phyloP scores from a whole-genome alignment of 2,797 vertebrate species.

The Numenius phaeopus region DNA sequence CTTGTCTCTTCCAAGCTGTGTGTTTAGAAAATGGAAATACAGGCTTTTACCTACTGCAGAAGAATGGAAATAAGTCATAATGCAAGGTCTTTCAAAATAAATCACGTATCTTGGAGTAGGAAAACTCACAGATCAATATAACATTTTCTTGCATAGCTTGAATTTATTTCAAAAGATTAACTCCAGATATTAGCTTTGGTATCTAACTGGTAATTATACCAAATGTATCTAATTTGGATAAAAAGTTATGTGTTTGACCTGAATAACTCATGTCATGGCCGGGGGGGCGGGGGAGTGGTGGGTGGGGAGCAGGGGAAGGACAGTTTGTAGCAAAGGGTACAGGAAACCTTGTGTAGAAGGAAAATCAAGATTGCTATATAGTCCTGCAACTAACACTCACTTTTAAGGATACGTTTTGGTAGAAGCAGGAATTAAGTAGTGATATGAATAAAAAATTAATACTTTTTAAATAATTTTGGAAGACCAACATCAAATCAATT shows the following conservation, averaged over 20 bases:
- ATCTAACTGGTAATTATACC: background rate
- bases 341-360: background rate
- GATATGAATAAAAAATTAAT: background rate
- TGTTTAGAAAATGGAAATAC: background rate
- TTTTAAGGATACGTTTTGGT: background rate
- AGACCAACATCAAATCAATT: background rate
- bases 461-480: background rate
- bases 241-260: background rate
- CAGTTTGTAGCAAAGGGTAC: background rate
- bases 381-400: background rate
- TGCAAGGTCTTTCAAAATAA: background rate
- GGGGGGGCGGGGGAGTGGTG: no score
- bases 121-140: background rate
- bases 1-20: background rate
- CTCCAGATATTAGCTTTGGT: background rate
- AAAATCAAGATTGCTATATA: background rate
- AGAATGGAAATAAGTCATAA: background rate
- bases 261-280: background rate
- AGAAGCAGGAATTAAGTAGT: background rate
- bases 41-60: background rate
- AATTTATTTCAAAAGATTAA: background rate
- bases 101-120: background rate
- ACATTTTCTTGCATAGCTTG: background rate
- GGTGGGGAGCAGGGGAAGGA: background rate
- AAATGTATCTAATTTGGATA: background rate